A percentile compares a stretch with the other conserved stretches of the same genome.
Conservation (phyloP, 2,797 vertebrate genomes). For the Adelosebastes latens region DNA sequence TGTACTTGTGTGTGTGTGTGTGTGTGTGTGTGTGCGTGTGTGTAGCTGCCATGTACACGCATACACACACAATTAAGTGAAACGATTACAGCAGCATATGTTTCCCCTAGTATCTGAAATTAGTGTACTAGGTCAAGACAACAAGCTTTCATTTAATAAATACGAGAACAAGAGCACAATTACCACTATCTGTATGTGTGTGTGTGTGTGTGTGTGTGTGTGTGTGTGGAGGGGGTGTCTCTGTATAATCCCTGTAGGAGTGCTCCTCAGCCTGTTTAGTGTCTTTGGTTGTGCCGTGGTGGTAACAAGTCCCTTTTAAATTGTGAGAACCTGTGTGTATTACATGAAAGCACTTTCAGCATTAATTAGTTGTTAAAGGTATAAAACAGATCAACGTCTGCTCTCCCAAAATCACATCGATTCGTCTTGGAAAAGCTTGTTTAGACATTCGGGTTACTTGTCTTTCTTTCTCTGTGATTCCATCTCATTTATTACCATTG, state of each 20-base stretch:
- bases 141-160: conserved; percentile 92
- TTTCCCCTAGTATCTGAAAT: conserved; percentile 69
- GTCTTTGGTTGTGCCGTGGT: conserved; percentile 85
- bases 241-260: conserved; percentile 82
- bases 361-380: conserved; percentile 89
- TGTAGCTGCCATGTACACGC: neutral
- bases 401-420: neutral
- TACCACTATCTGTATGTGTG: conserved; percentile 80
- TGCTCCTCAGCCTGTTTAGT: conserved; percentile 83
- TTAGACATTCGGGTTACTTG: neutral
- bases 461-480: neutral
- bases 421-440: neutral
- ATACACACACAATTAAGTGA: conserved; percentile 30
- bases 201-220: conserved; percentile 5
- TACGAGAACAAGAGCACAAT: conserved; percentile 88
- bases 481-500: neutral
- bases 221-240: conserved; percentile 14
- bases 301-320: conserved; percentile 88
- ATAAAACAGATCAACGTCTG: conserved; percentile 52
- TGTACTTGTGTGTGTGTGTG: neutral
- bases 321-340: conserved; percentile 73
- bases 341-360: conserved; percentile 71
- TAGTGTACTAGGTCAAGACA: conserved; percentile 91
- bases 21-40: neutral
- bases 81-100: conserved; percentile 76